phyloP scores from a whole-genome alignment of 2,797 vertebrate genomes.

The Chromobotia macracanthus region DNA sequence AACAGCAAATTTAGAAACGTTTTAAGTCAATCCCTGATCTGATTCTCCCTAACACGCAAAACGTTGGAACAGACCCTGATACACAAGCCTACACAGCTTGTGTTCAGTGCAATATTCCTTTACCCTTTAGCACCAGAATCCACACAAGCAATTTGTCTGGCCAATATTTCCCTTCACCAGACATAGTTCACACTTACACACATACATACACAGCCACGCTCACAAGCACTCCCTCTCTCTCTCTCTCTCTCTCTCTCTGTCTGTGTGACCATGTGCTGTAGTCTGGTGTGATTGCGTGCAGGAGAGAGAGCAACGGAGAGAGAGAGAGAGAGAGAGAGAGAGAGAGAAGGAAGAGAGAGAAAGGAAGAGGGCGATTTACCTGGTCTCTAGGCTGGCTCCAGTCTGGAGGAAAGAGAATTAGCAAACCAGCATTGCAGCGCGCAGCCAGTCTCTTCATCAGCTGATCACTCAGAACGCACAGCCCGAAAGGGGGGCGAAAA shows the following conservation, averaged over 20 bases:
- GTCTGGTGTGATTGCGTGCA: conserved; percentile 86
- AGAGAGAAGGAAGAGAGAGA: conserved; percentile 68
- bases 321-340: conserved; percentile 38
- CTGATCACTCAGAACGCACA: conserved; percentile 97
- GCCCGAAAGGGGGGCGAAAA: conserved; percentile 85
- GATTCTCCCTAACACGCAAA: neutral
- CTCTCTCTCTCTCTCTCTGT: conserved; percentile 43
- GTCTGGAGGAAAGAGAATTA: conserved; percentile 99
- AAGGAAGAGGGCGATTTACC: conserved; percentile 94
- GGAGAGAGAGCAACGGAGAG: conserved; percentile 58
- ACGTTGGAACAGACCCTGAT: neutral
- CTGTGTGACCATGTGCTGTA: conserved; percentile 79
- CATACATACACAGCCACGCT: conserved; percentile 28
- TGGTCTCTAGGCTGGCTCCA: conserved; percentile 95
- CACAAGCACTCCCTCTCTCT: conserved; percentile 9
- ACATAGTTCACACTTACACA: conserved; percentile 83
- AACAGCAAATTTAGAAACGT: conserved; percentile 1
- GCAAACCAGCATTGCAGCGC: conserved; percentile 99
- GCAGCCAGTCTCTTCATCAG: conserved; percentile 99
- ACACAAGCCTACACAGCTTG: conserved; percentile 42
- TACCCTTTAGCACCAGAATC: conserved; percentile 48
- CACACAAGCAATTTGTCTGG: conserved; percentile 75
- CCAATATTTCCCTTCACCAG: conserved; percentile 75
- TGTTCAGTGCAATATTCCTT: conserved; percentile 26
- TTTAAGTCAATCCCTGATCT: neutral